Evolutionary conservation across 2,113 vertebrate species (phyloP), one percentile per base, ranked within the genome.

Genomic region (Oxyura jamaicensis): DNA sequence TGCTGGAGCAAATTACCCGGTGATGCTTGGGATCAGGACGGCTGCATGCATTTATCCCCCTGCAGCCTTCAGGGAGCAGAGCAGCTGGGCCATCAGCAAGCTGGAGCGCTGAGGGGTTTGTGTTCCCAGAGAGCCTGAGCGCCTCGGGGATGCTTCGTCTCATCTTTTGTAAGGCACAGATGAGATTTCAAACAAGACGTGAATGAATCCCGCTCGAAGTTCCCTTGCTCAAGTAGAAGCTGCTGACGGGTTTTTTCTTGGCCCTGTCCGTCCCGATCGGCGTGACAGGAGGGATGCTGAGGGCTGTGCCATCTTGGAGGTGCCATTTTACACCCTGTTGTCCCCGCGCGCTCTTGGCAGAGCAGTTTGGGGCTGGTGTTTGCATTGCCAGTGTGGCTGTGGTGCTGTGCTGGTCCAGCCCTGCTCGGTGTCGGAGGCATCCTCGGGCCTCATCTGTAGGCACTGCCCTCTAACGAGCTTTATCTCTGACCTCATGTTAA

Each of bases 61-160:
- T 18, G 36, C 86, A 35, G 71, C 41, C 31, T 85, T 89, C 69
- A 91, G 82, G 6, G 81, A 46, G 75, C 3, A 1, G 76, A 95
- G 91, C 95, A 96, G 95, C 87, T 90, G 94, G 86, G 93, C 91
- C 19, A 4, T 3, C 83, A 63, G 87, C 82, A 95, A 80, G 93
- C 90, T 94, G 90, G 63, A 69, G 75, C 90, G 71, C 5, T 15
- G 15, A 66, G n/a, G 44, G 72, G 78, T 94, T 94, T 96, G 72
- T 75, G 56, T 88, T 90, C 73, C 73, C 60, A 10, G 26, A 2
- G 67, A 85, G 85, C 3, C 67, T 93, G 82, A 90, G 87, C 69
- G 83, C 91, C 60, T 74, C 2, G 65, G 93, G 82, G 90, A 41
- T 52, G 78, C 53, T 86, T 88, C 72, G 15, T 86, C 90, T 86